Evolutionary conservation across 1,140 invertebrate species (phyloP).

Genomic region (Panagrolaimus sp.): DNA sequence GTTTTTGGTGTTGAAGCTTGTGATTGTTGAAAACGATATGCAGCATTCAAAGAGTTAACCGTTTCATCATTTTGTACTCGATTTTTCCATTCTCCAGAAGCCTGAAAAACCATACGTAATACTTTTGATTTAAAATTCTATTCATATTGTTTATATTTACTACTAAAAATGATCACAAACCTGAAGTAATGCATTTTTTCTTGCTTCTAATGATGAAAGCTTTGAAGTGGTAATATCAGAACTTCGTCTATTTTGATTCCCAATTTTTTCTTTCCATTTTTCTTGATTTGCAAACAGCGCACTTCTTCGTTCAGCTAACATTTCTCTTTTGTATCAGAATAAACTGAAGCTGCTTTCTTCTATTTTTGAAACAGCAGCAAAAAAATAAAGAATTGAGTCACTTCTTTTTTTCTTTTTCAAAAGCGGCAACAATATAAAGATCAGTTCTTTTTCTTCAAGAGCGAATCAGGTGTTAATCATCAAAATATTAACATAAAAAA

Average conservation of each 20-base stretch:
- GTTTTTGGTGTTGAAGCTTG: neutral
- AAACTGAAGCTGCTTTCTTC: no score
- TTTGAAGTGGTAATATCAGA: neutral
- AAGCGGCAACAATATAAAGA: no score
- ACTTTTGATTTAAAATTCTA: no score
- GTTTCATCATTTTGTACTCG: neutral
- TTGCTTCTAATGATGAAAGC: neutral
- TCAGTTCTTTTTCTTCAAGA: no score
- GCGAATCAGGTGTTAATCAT: no score
- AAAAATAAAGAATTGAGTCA: no score
- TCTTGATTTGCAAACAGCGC: slow-evolving; percentile 5
- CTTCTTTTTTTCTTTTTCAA: no score
- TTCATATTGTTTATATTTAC: no score
- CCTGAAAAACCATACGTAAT: no score
- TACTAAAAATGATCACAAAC: no score
- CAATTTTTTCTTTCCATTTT: slow-evolving; percentile 2
- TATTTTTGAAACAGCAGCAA: no score
- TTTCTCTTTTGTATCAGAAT: neutral
- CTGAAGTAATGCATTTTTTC: slow-evolving; percentile 7
- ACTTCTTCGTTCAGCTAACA: slow-evolving; percentile 4
- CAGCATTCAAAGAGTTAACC: neutral
- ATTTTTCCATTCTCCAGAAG: neutral
- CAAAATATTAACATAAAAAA: no score
- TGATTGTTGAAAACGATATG: neutral
- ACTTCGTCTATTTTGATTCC: neutral